These are phyloP conservation scores for Brachyhypopomus gauderio DNA, from an alignment of 2,113 vertebrate genomes.

Conservation along the genomic window DNA sequence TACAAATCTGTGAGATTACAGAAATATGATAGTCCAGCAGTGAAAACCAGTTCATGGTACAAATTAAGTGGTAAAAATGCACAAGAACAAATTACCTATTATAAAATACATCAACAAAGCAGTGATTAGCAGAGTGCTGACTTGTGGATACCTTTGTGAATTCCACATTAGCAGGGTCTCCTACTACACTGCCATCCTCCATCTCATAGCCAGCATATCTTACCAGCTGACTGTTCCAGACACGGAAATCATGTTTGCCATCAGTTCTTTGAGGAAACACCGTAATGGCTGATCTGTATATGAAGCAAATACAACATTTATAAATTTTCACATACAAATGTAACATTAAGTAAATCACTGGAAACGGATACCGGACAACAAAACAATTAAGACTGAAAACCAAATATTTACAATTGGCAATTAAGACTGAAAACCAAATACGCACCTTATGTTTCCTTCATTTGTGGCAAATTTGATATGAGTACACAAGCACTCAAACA, in stretches of 20 bases:
- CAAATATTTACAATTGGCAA: too few relatives aligned
- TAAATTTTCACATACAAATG: too few relatives aligned
- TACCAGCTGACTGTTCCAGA: conserved; percentile 85
- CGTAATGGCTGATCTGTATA: conserved; percentile 82
- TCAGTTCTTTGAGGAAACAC: conserved; percentile 81
- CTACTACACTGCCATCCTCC: conserved; percentile 73
- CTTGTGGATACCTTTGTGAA: conserved; percentile 78
- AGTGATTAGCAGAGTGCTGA: not conserved
- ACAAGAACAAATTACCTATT: not conserved
- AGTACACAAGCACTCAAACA: conserved; percentile 81
- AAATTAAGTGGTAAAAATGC: too few relatives aligned
- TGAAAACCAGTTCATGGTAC: not conserved
- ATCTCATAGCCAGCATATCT: conserved; percentile 80
- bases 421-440: too few relatives aligned
- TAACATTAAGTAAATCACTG: too few relatives aligned
- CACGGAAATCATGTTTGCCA: conserved; percentile 79
- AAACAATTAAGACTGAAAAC: too few relatives aligned
- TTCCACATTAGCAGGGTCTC: conserved; percentile 77
- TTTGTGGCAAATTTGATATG: conserved; percentile 82
- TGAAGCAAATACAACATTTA: conserved; percentile 45
- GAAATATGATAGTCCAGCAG: not conserved
- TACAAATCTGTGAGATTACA: conserved; percentile 74
- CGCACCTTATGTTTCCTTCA: conserved; percentile 81
- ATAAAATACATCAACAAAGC: not conserved
- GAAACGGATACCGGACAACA: too few relatives aligned